phyloP scores from a whole-genome alignment of 2,797 vertebrate genomes.

The Squalus acanthias region DNA sequence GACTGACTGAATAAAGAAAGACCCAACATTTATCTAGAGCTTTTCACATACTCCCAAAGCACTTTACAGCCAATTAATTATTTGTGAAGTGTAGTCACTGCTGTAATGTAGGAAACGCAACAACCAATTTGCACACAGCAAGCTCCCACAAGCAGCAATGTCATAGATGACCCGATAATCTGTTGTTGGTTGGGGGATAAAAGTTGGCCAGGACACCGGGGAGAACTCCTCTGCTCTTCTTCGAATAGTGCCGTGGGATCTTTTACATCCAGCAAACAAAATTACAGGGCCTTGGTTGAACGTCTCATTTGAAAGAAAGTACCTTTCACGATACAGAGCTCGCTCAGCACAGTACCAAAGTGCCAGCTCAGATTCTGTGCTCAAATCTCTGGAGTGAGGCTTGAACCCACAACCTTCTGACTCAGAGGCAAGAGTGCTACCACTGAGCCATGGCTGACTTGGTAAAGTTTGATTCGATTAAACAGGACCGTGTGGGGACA shows the following conservation, averaged over 20 bases:
- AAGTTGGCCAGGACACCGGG: background rate
- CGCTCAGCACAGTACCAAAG: background rate
- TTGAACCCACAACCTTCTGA: background rate
- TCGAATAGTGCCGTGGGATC: background rate
- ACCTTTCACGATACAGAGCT: too few relatives aligned
- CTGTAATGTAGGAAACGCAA: background rate
- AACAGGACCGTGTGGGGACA: background rate
- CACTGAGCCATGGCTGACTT: background rate
- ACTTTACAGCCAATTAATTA: background rate
- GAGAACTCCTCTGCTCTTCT: background rate
- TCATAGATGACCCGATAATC: background rate
- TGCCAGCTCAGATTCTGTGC: background rate
- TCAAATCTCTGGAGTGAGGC: background rate
- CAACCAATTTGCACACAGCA: background rate
- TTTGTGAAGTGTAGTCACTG: background rate
- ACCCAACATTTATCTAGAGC: background rate
- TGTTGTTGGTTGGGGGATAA: background rate
- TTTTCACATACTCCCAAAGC: background rate
- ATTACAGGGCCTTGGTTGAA: background rate
- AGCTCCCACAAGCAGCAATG: background rate
- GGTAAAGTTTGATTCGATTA: background rate
- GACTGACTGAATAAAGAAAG: background rate
- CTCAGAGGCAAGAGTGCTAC: background rate
- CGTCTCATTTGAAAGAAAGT: background rate
- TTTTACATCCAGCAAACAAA: background rate